Evolutionary conservation across 2,888 invertebrate genomes (phyloP), one percentile per base, ranked within the genome.

Genomic region (Chaetoderma sp.): DNA sequence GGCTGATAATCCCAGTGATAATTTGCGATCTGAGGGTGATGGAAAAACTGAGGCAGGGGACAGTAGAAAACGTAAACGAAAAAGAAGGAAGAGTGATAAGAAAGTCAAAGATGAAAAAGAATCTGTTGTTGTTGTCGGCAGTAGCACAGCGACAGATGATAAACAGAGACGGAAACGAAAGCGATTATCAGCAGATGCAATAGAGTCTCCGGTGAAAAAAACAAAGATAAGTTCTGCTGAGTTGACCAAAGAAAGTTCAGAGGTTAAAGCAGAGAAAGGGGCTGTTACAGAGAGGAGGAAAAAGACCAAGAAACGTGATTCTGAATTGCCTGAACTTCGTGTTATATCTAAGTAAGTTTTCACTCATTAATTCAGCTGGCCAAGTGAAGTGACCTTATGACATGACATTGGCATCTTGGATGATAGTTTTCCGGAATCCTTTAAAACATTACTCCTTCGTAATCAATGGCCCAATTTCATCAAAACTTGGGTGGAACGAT

Each of bases 301-400:
- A 52, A 77, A 78, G 57, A 76, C 78, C 44, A 59, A 67, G 44
- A 71, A 72, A 44, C 75, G 71, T 60, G 76, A 77, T 42, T 72
- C 72, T 47, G 69, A 67, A 25, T 36, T 72, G 2, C 77, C 78
- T 42, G 76, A 78, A 50, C 64, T 82, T 23, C 71, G 77, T 63
- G 81, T 82, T 4, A 74, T 82, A 28, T 65, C 79, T 32, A 82
- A 82, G 82, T 81, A 72, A 74, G 78, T 71, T n/a, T n/a, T n/a
- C n/a, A n/a, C n/a, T n/a, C n/a, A n/a, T n/a, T n/a, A n/a, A n/a
- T n/a, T n/a, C n/a, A n/a, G n/a, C n/a, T n/a, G n/a, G n/a, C n/a
- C n/a, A n/a, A n/a, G n/a, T n/a, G n/a, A n/a, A n/a, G n/a, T n/a
- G n/a, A n/a, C n/a, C n/a, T n/a, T n/a, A n/a, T n/a, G n/a, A n/a